Base-by-base conservation (phyloP, 2,888 invertebrate genomes). In the Drosophila phalerata region DNA sequence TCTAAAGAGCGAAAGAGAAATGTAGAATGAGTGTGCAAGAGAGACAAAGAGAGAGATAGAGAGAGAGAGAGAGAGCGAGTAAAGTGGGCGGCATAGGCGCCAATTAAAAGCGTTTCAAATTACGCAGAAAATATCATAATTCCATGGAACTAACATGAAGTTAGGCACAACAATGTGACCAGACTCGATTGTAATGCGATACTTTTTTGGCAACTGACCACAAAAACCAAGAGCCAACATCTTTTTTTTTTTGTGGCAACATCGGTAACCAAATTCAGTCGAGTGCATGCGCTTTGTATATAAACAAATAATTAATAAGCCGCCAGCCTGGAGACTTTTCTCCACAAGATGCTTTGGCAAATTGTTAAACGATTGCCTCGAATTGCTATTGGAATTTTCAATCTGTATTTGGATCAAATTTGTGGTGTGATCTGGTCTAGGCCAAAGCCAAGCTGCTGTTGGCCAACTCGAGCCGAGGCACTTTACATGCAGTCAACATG, bases 91-190 rank as follows among this genome's bases (percentile, higher is more conserved):
- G 79, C 66, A 74, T 79, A 81, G 85, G 85, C 85, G 85, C 85
- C 89, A 89, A 87, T 86, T 89, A 86, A 86, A 86, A 80, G 48
- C 80, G 85, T 89, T 87, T 86, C 75, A 69, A 81, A 82, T 86
- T 86, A 82, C 85, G 64, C 80, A 63, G 63, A 89, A 89, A 85
- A 86, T 89, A 86, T 89, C 85, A 89, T 86, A 89, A 86, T 86
- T 86, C 85, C 88, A 69, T 80, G 89, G 89, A 86, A 86, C 75
- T 89, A 87, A 85, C 86, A 79, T 76, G 67, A 67, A 74, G 69
- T 74, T 72, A 45, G 64, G 64, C 73, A 68, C 71, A 83, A 73
- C 73, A 85, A 66, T 73, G 79, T 77, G 52, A 42, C 42, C 55
- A 61, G 58, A 78, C 79, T 67, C 71, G 63, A 76, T 79, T 56